Base-by-base conservation (phyloP, 2,888 invertebrate genomes). In the Eupithecia dodoneata region DNA sequence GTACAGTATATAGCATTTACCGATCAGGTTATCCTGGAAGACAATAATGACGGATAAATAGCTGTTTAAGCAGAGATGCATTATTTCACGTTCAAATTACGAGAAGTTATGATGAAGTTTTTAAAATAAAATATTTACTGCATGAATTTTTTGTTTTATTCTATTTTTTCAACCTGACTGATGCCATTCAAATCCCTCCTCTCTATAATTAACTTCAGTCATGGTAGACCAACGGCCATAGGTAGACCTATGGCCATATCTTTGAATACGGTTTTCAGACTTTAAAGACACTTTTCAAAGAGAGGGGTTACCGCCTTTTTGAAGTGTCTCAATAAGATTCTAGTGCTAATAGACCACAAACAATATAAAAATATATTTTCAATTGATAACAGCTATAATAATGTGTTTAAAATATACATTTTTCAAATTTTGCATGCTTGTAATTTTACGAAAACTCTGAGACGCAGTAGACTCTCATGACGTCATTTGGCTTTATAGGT, bases 81-180 rank as follows among this genome's bases (percentile, higher is more conserved):
- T 91, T 91, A 92, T 91, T 93, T 92, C 91, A 91, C 88, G 90
- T 92, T 92, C 90, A 78, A 91, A 89, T 90, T 87, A 91, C 85
- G 86, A 91, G 90, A 85, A 89, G 89, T 92, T 91, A 91, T 87
- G 85, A 92, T 89, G 89, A 90, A 89, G 89, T 93, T 94, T 95
- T 94, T 89, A 90, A n/a, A 93, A 94, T 93, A 92, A 93, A 92
- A 90, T 94, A 94, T 94, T 94, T 95, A 94, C 90, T 92, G 94
- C 94, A 94, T 93, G 91, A 88, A 45, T 79, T 41, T 47, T 72
- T 80, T 79, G 83, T 92, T 88, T 92, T 76, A 88, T 88, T 91
- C 1, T 44, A 15, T 0, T 4, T 69, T 10, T 44, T 69, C 15
- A 42, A n/a, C 44, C 18, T 59, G n/a, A 55, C 1, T 52, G 4